A percentile compares a stretch with the other conserved stretches of the same genome.
Conservation (phyloP, 2,113 vertebrate genomes). For the Thryonomys swinderianus region DNA sequence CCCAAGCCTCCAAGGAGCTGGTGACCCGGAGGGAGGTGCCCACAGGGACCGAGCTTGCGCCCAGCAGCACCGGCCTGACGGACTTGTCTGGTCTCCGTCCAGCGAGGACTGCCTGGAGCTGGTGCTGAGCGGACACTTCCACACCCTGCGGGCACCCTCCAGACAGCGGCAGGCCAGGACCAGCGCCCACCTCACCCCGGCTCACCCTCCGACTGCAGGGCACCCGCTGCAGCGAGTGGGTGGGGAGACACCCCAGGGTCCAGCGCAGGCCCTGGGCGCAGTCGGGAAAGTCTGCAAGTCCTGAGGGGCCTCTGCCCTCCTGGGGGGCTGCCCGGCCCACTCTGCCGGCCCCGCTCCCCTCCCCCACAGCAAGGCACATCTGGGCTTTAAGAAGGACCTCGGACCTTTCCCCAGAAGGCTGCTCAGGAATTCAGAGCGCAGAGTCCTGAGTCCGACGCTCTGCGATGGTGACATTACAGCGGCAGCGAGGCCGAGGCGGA, state of each 20-base stretch:
- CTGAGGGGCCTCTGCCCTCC: background rate
- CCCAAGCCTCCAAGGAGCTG: background rate
- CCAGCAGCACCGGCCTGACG: too few relatives aligned
- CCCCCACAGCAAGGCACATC: background rate
- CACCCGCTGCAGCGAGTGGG: background rate
- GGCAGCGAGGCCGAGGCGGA: constrained; percentile 83
- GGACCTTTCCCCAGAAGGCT: constrained; percentile 72
- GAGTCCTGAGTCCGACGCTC: constrained; percentile 84
- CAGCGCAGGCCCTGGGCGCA: background rate
- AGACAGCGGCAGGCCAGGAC: too few relatives aligned
- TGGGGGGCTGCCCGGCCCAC: too few relatives aligned
- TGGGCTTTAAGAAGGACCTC: constrained; percentile 73
- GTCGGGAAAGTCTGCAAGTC: background rate
- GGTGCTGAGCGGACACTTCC: too few relatives aligned
- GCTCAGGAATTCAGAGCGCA: constrained; percentile 82
- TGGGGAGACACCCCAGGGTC: background rate
- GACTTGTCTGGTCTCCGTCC: too few relatives aligned
- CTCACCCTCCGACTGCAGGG: constrained; percentile 33
- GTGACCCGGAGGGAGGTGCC: too few relatives aligned
- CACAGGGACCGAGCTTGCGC: too few relatives aligned
- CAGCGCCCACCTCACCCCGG: too few relatives aligned
- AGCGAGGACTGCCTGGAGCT: background rate
- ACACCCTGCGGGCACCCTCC: too few relatives aligned
- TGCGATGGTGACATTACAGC: constrained; percentile 85
- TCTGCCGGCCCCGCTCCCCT: too few relatives aligned